Percentiles rank a stretch among this genome's conserved stretches.
phyloP scores from a whole-genome alignment of 2,113 vertebrate genomes.

The Galeopterus variegatus region DNA sequence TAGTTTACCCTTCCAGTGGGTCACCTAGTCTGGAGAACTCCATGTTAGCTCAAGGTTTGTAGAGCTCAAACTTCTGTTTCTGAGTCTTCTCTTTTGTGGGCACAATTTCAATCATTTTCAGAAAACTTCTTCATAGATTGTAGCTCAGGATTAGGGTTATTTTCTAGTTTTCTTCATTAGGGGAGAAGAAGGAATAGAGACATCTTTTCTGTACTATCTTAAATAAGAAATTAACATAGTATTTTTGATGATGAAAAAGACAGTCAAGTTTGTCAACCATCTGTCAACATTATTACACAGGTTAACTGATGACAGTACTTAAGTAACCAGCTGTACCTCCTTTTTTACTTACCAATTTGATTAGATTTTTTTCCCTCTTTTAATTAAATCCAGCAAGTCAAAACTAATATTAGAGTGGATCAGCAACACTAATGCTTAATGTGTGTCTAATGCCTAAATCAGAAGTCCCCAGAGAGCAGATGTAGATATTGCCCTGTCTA shows the following conservation, averaged over 20 bases:
- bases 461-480: background rate
- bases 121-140: background rate
- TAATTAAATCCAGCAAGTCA: slow-evolving; percentile 36
- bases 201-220: background rate
- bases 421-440: slow-evolving; percentile 1
- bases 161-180: background rate
- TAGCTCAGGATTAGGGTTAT: background rate
- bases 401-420: background rate
- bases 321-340: background rate
- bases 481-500: background rate
- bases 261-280: background rate
- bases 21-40: background rate
- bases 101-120: background rate
- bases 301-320: background rate
- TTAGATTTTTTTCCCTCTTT: background rate
- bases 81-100: background rate
- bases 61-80: background rate
- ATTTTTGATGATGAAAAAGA: background rate
- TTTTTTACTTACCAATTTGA: background rate
- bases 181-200: background rate
- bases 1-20: background rate
- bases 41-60: too few relatives aligned
- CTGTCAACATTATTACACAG: background rate
- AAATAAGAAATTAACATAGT: slow-evolving; percentile 6
- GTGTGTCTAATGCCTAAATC: background rate